Evolutionary conservation across 2,113 vertebrate genomes (phyloP).

Genomic region (Menura novaehollandiae): DNA sequence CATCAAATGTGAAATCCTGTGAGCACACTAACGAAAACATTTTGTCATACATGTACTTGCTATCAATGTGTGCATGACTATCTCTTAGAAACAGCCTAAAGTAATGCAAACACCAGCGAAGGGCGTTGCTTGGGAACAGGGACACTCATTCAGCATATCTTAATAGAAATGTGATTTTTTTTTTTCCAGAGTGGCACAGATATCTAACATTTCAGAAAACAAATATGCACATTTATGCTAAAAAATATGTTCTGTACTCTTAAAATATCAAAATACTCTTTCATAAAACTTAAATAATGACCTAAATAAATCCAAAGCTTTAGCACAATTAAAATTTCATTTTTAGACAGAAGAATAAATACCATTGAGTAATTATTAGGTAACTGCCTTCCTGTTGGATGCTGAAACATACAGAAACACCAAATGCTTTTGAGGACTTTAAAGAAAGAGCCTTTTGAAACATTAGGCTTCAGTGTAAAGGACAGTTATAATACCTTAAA

Average conservation of each 20-base stretch:
- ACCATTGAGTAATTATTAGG: background rate
- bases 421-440: background rate
- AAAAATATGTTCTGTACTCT: background rate
- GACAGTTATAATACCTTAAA: background rate
- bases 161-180: constrained; percentile 33
- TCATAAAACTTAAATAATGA: background rate
- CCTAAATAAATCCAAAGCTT: background rate
- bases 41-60: constrained; percentile 55
- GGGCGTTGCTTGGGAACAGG: constrained; percentile 67
- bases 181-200: background rate
- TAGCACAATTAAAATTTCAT: background rate
- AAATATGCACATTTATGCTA: background rate
- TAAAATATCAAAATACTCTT: background rate
- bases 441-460: background rate
- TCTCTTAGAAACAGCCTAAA: constrained; percentile 60
- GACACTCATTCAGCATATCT: constrained; percentile 24
- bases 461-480: background rate
- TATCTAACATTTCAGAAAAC: constrained; percentile 19
- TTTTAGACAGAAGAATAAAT: background rate
- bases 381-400: background rate
- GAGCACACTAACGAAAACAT: constrained; percentile 16
- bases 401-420: background rate
- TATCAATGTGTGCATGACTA: constrained; percentile 13
- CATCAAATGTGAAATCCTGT: background rate
- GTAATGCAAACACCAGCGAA: constrained; percentile 39